phyloP scores from a whole-genome alignment of 2,888 invertebrate genomes.

The Drosophila aldrichi region DNA sequence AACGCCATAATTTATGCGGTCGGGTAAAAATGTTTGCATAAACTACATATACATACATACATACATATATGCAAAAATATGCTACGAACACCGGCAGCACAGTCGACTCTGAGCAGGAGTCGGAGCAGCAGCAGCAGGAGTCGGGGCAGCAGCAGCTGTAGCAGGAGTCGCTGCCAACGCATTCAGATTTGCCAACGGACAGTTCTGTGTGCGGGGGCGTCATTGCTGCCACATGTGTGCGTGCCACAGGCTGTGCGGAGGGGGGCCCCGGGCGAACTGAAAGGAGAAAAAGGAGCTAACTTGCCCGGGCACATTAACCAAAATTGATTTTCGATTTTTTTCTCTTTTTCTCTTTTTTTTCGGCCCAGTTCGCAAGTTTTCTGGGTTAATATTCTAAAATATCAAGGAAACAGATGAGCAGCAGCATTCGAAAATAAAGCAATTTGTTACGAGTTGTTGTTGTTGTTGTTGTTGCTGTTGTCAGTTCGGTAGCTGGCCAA shows the following conservation, averaged over 20 bases:
- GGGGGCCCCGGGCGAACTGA: conserved; percentile 11
- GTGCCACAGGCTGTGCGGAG: conserved; percentile 24
- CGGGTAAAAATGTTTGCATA: conserved; percentile 77
- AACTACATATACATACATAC: conserved; percentile 52
- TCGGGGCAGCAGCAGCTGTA: not conserved
- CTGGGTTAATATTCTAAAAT: conserved; percentile 62
- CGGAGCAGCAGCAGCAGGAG: not conserved
- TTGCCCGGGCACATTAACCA: conserved; percentile 58
- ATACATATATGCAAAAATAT: conserved; percentile 73
- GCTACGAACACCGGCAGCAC: conserved; percentile 45
- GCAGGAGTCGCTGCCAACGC: conserved; percentile 34
- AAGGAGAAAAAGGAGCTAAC: conserved; percentile 12
- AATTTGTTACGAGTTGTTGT: conserved; percentile 64
- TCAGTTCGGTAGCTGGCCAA: conserved; percentile 40
- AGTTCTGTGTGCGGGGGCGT: not conserved
- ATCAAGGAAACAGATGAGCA: conserved; percentile 26
- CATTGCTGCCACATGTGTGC: conserved; percentile 45
- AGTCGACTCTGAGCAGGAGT: not conserved
- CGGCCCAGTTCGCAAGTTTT: conserved; percentile 31
- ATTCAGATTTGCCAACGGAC: conserved; percentile 33
- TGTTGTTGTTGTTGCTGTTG: conserved; percentile 20
- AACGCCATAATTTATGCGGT: conserved; percentile 73
- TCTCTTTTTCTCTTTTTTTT: conserved; percentile 33
- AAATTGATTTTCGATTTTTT: conserved; percentile 68
- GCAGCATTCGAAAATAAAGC: conserved; percentile 69